Conservation (phyloP, 2,888 invertebrate species). For the Melangyna quadrimaculata region DNA sequence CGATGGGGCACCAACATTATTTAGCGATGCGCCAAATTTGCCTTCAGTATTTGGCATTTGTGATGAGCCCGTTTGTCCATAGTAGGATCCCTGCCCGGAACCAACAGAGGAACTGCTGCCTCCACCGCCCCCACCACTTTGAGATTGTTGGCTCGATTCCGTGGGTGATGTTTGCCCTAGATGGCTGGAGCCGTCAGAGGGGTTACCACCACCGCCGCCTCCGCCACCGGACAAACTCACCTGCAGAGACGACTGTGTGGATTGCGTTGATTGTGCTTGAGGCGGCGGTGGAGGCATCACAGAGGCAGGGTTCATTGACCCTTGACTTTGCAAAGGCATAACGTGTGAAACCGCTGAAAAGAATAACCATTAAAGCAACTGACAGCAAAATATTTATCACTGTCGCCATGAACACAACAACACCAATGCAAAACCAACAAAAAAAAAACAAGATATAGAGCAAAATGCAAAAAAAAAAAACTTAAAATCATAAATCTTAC, state of each 20-base stretch:
- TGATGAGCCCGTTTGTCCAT: slow-evolving; percentile 75
- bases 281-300: slow-evolving; percentile 80
- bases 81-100: slow-evolving; percentile 72
- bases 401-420: slow-evolving; percentile 21
- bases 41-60: slow-evolving; percentile 78
- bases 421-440: slow-evolving; percentile 34
- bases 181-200: slow-evolving; percentile 73
- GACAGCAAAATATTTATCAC: not conserved
- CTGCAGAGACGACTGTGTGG: slow-evolving; percentile 63
- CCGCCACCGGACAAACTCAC: slow-evolving; percentile 64
- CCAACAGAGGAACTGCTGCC: slow-evolving; percentile 73
- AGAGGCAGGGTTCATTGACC: slow-evolving; percentile 78
- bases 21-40: slow-evolving; percentile 76
- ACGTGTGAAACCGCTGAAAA: slow-evolving; percentile 79
- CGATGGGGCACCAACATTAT: slow-evolving; percentile 74
- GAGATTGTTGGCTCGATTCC: slow-evolving; percentile 74
- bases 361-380: slow-evolving; percentile 17
- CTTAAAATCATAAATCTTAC: slow-evolving; percentile 77
- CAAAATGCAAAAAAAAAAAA: slow-evolving; percentile 37
- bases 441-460: slow-evolving; percentile 42
- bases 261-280: slow-evolving; percentile 78
- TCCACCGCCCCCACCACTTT: slow-evolving; percentile 74
- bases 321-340: slow-evolving; percentile 78
- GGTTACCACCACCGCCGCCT: slow-evolving; percentile 62
- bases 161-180: slow-evolving; percentile 77